Conservation (phyloP, 2,113 vertebrate species). For the Lipotes vexillifer region DNA sequence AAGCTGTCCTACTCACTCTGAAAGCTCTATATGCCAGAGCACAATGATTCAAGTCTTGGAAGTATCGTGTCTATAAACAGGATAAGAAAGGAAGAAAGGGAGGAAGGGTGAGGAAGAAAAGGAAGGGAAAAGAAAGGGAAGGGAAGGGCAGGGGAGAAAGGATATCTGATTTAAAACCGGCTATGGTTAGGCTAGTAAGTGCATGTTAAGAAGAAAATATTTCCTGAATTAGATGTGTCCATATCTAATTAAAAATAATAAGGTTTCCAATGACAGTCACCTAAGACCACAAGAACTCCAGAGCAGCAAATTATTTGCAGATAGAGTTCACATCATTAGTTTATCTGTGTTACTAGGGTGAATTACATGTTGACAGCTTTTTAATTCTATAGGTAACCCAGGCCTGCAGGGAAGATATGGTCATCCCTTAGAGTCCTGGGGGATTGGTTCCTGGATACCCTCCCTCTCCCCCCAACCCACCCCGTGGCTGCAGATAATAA, state of each 20-base stretch:
- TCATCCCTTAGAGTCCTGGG: neutral
- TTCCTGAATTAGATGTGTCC: neutral
- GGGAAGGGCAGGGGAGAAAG: too few species aligned
- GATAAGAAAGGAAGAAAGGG: neutral
- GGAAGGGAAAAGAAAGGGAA: neutral
- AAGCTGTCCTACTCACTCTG: neutral
- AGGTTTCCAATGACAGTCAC: neutral
- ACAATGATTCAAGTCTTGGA: neutral
- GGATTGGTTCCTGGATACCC: neutral
- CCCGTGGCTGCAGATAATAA: neutral
- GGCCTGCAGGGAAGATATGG: neutral
- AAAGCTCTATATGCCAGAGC: neutral
- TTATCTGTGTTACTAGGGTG: neutral
- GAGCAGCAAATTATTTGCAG: neutral
- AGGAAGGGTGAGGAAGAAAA: neutral
- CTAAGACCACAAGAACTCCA: slow-evolving; percentile 19
- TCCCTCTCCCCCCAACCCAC: neutral
- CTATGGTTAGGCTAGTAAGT: neutral
- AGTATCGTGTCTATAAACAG: neutral
- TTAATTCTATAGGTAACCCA: neutral
- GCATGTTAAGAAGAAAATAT: neutral
- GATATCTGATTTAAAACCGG: neutral
- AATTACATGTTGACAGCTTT: slow-evolving; percentile 20
- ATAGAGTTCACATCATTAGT: neutral
- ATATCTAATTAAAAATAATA: neutral